Conservation (phyloP, 2,113 vertebrate species). For the Mesitornis unicolor region DNA sequence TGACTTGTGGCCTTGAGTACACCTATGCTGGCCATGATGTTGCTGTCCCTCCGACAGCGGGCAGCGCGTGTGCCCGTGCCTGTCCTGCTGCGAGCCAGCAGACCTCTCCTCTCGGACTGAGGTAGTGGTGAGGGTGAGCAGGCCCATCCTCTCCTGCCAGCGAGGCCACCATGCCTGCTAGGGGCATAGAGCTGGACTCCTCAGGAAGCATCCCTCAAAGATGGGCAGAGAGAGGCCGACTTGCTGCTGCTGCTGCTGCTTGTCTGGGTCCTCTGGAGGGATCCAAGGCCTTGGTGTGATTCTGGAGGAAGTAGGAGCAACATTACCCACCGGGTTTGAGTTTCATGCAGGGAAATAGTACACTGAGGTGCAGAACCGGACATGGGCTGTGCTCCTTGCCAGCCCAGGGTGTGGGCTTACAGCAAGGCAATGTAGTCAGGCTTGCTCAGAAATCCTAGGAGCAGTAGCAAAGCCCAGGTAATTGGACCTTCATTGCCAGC, state of each 20-base stretch:
- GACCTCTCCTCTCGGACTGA: neutral
- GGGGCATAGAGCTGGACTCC: neutral
- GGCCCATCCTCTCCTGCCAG: neutral
- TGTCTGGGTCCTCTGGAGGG: neutral
- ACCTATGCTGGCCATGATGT: rapidly evolving
- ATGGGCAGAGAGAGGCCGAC: neutral
- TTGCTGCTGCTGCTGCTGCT: neutral
- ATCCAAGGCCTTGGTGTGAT: neutral
- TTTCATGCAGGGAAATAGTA: neutral
- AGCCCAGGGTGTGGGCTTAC: neutral
- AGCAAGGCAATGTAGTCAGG: neutral
- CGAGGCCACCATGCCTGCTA: neutral
- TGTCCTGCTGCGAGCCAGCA: neutral
- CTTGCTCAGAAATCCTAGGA: neutral
- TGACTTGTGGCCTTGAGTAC: neutral
- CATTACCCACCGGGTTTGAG: neutral
- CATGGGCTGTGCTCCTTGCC: neutral
- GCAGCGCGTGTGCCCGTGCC: neutral
- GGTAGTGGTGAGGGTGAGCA: rapidly evolving
- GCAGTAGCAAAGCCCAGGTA: neutral
- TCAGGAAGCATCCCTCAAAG: neutral
- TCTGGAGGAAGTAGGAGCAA: neutral
- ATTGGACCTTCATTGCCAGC: neutral
- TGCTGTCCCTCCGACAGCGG: neutral
- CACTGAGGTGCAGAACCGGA: rapidly evolving